Percentiles rank a stretch among this genome's conserved stretches.
Conservation (phyloP, 2,113 vertebrate genomes). For the Myotis lucifugus region DNA sequence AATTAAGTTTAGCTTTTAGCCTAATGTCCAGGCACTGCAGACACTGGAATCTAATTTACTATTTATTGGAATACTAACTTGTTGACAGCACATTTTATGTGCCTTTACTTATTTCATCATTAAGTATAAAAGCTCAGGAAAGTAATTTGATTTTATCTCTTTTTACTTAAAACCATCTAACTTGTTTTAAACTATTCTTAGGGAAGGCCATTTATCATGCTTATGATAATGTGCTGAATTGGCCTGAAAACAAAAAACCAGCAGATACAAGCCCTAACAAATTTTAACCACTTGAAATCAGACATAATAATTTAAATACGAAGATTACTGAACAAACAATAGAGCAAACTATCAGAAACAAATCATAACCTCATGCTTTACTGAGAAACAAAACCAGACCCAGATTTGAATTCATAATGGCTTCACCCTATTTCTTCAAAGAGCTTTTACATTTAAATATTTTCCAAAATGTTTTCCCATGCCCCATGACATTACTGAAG, state of each 20-base stretch:
- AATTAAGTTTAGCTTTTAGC: conserved; percentile 76
- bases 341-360: neutral
- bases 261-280: neutral
- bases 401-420: neutral
- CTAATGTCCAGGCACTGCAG: conserved; percentile 62
- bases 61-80: conserved; percentile 66
- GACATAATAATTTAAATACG: neutral
- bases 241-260: neutral
- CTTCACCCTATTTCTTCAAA: neutral
- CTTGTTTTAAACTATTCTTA: conserved; percentile 59
- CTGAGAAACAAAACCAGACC: neutral
- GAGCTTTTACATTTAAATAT: neutral
- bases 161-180: conserved; percentile 67
- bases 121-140: conserved; percentile 55
- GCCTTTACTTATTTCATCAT: conserved; percentile 64
- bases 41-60: conserved; percentile 66
- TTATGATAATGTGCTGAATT: conserved; percentile 43
- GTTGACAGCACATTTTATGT: conserved; percentile 66
- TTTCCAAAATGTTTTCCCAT: conserved; percentile 15
- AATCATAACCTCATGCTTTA: neutral
- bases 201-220: conserved; percentile 44
- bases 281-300: conserved; percentile 28
- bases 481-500: neutral
- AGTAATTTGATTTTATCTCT: conserved; percentile 64
- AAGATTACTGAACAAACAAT: conserved; percentile 2